Percentiles rank a stretch among this genome's conserved stretches.
Evolutionary conservation across 2,113 vertebrate genomes (phyloP).

Genomic region (Nyctibius bracteatus): DNA sequence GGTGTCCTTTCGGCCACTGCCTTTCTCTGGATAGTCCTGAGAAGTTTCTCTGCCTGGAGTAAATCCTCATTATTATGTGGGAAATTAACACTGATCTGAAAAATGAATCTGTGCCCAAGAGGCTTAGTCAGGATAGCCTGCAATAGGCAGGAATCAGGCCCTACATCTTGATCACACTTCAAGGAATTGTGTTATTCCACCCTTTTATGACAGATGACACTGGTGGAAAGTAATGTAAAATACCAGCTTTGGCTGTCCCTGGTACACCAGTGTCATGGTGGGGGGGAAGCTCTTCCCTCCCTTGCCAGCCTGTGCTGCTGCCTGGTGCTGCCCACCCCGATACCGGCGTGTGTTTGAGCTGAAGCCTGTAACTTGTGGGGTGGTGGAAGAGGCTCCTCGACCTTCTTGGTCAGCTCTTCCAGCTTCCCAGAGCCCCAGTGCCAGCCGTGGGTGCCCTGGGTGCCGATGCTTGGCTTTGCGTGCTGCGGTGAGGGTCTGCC

Average conservation of each 20-base stretch:
- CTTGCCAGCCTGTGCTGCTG: not conserved
- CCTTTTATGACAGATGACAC: not conserved
- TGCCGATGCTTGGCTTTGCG: rapidly evolving
- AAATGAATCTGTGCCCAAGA: slow-evolving; percentile 9
- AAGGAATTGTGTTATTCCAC: not conserved
- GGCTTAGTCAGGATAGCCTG: not conserved
- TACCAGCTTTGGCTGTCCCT: not conserved
- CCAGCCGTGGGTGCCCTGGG: rapidly evolving
- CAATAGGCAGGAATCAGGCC: not conserved
- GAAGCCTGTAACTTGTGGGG: rapidly evolving
- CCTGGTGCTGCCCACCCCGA: rapidly evolving
- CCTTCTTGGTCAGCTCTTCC: rapidly evolving
- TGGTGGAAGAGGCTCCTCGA: not conserved
- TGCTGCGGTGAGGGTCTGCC: rapidly evolving
- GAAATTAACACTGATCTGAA: not conserved
- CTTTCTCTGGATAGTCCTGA: not conserved
- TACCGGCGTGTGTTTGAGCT: rapidly evolving
- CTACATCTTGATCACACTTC: not conserved
- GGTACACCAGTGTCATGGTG: not conserved
- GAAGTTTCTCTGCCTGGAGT: not conserved
- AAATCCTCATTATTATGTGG: not conserved
- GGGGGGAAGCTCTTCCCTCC: not conserved
- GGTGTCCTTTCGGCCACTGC: not conserved
- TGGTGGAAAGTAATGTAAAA: not conserved
- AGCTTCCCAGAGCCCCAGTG: no score